These are phyloP conservation scores for Drosophila bocki DNA, from an alignment of 1,140 invertebrate species.

Conservation along the genomic window DNA sequence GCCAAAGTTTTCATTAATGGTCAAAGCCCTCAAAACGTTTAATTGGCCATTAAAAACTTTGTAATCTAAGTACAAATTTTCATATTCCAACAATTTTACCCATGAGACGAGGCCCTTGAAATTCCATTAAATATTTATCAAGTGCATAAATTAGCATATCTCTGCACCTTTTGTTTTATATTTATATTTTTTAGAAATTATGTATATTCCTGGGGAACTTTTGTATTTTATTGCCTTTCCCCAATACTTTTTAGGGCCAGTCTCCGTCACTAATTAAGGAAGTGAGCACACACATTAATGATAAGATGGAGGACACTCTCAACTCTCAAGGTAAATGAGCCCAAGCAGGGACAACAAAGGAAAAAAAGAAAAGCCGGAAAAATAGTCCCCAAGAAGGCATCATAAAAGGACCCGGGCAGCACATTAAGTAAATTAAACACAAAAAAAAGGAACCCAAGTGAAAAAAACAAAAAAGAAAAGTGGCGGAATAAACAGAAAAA, in stretches of 20 bases:
- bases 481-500: constrained; percentile 29
- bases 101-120: constrained; percentile 5
- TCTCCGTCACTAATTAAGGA: constrained; percentile 49
- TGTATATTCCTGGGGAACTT: background rate
- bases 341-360: constrained; percentile 18
- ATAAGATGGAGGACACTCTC: constrained; percentile 22
- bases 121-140: constrained; percentile 40
- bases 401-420: constrained; percentile 51
- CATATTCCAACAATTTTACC: constrained; percentile 1
- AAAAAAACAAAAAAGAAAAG: constrained; percentile 26
- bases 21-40: constrained; percentile 15
- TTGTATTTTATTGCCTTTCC: constrained; percentile 37
- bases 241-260: constrained; percentile 28
- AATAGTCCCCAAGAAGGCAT: constrained; percentile 52
- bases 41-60: constrained; percentile 36
- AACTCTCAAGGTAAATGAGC: constrained; percentile 34
- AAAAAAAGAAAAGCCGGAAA: constrained; percentile 19
- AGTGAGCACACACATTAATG: constrained; percentile 59
- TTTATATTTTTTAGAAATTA: background rate
- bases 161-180: constrained; percentile 14
- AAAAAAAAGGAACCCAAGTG: constrained; percentile 7
- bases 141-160: constrained; percentile 47
- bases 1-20: constrained; percentile 9
- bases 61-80: constrained; percentile 20
- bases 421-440: constrained; percentile 63